A percentile compares a stretch with the other conserved stretches of the same genome.
Conservation (phyloP, 2,113 vertebrate genomes). For the Callipepla californica region DNA sequence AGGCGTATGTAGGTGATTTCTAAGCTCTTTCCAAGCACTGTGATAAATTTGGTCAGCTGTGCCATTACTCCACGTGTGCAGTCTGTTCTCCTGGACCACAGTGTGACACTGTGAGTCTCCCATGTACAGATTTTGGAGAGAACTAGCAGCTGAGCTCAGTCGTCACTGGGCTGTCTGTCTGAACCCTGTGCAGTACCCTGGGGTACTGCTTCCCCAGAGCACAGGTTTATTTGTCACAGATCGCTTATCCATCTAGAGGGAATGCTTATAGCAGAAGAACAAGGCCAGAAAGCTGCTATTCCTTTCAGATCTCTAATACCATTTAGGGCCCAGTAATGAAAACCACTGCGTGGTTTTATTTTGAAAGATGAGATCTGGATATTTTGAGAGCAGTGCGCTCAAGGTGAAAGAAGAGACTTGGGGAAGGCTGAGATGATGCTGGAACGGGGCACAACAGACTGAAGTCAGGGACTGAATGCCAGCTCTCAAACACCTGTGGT, state of each 20-base stretch:
- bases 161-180: neutral
- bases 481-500: accelerated
- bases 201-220: neutral
- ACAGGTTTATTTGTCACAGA: neutral
- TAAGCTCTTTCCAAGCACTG: accelerated
- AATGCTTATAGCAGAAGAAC: neutral
- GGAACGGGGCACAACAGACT: neutral
- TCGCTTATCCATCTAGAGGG: neutral
- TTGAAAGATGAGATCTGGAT: neutral
- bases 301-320: neutral
- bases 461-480: neutral
- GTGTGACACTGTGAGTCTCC: neutral
- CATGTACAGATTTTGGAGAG: neutral
- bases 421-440: neutral
- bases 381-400: neutral
- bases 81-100: neutral
- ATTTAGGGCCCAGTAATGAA: neutral
- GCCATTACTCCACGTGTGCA: accelerated
- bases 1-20: neutral
- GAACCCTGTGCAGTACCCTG: neutral
- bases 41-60: accelerated
- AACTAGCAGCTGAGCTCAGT: neutral
- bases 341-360: neutral
- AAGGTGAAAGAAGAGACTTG: neutral
- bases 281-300: neutral